These are phyloP conservation scores for Griposia aprilina DNA, from an alignment of 2,888 invertebrate genomes.

Conservation along the genomic window DNA sequence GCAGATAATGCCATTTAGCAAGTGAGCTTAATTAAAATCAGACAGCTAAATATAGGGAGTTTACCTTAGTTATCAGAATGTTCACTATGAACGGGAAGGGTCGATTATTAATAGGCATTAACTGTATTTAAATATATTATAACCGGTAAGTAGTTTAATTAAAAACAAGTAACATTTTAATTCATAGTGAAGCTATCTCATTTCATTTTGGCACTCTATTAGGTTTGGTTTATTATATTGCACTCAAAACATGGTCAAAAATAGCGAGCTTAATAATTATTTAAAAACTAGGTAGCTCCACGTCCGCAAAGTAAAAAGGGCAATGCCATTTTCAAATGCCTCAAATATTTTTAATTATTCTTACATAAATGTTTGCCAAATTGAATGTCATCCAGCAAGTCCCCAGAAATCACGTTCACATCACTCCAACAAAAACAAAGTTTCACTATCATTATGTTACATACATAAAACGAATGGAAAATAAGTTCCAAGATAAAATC, in stretches of 20 bases:
- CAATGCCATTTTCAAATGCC: slow-evolving; percentile 59
- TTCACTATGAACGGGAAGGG: not conserved
- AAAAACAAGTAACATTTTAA: not conserved
- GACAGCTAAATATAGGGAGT: not conserved
- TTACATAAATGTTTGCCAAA: slow-evolving; percentile 54
- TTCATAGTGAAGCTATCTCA: not conserved
- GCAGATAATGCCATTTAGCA: not conserved
- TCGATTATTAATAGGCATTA: not conserved
- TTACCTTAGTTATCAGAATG: not conserved
- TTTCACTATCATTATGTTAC: slow-evolving; percentile 40
- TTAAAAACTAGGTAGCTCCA: slow-evolving; percentile 56
- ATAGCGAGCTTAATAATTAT: not conserved
- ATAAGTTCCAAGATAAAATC: slow-evolving; percentile 39
- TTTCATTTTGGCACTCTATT: not conserved
- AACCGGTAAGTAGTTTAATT: not conserved
- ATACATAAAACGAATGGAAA: slow-evolving; percentile 35
- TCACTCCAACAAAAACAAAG: slow-evolving; percentile 20
- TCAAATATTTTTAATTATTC: slow-evolving; percentile 34
- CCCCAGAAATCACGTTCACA: slow-evolving; percentile 27
- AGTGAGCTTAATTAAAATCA: not conserved
- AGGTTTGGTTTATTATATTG: not conserved
- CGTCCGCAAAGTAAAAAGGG: slow-evolving; percentile 66
- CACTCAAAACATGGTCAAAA: not conserved
- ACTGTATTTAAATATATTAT: not conserved
- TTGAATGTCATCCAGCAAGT: slow-evolving; percentile 17